Evolutionary conservation across 2,888 invertebrate genomes (phyloP), one percentile per base, ranked within the genome.

Genomic region (Siphlonurus alternatus): DNA sequence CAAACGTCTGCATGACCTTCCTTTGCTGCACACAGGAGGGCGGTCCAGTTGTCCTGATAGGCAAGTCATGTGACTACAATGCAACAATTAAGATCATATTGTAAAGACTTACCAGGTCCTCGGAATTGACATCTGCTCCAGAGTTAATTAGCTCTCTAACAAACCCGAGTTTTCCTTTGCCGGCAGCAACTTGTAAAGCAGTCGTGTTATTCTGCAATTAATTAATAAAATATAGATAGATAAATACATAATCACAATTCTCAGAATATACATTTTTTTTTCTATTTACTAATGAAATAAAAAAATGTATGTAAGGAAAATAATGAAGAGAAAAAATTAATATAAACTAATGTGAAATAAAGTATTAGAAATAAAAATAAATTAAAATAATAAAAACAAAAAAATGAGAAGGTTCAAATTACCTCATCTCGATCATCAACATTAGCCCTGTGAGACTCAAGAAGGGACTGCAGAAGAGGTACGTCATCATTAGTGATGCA

Each of bases 11-110:
- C 78, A 75, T 92, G 85, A 0, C 97, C 97, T 71, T 88, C 90
- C 71, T 93, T 91, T 2, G 95, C 85, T 20, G 97, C 95, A 76
- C 90, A 91, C 68, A 94, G 80, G 66, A 99, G 77, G 5, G 96
- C 85, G 59, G 92, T 89, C 93, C 97, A 96, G 70, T 91, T 90
- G 74, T 98, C 97, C 82, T 85, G 71, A 1, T n/a, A n/a, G n/a
- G n/a, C n/a, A n/a, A n/a, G n/a, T 71, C 70, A 66, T 59, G 65
- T 61, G 66, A 65, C n/a, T n/a, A n/a, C n/a, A 63, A 54, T 64
- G 10, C 19, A 22, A 19, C 10, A 24, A 61, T 20, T 61, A 7
- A 5, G 24, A 23, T 53, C 15, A 23, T 62, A 20, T 5, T 51
- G 18, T 60, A 63, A 62, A 61, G 66, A 72, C 76, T 73, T 71